Base-by-base conservation (phyloP, 2,888 invertebrate genomes). In the Strigamia maritima region DNA sequence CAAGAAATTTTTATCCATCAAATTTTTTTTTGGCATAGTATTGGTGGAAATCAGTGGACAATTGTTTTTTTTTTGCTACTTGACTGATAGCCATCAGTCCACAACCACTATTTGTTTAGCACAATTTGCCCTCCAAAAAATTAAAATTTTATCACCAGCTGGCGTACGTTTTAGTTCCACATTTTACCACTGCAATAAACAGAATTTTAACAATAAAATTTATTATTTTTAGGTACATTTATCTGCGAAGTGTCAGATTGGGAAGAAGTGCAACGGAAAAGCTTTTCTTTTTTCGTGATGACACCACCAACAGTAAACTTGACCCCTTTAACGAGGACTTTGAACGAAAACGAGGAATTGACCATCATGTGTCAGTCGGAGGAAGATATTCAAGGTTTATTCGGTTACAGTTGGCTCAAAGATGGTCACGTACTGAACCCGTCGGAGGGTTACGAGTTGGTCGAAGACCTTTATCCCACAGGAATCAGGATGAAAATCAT, bases 401-500 rank as follows among this genome's bases (percentile, higher is more conserved):
- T 76, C 14, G 24, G 74, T 26, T 74, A 74, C 74, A 74, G 26
- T 26, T 82, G 82, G 82, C 80, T 81, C n/a, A 82, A 82, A 74
- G 81, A 82, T 22, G 81, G 81, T 10, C 65, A 81, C 14, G 80
- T 82, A 1, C 77, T 82, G 19, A 81, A 80, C 44, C 81, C 81
- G 12, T 70, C 76, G 7, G 74, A 76, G 4, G 82, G 81, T 35
- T 60, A 77, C 1, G 82, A 82, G 70, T 78, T 81, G 26, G 80
- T 81, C 1, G 82, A 82, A 60, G 82, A 82, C 38, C 65, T 82
- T 16, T 82, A 80, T 74, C 82, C 82, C 2, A 81, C 81, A 8
- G 82, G 82, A 28, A 82, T 81, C 31, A 22, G 82, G 8, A 79
- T 82, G 12, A 81, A 81, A 22, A 79, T 82, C 16, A 49, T 74